These are phyloP conservation scores for Botrylloides violaceus DNA, from an alignment of 23 tunicate species.

Conservation along the genomic window DNA sequence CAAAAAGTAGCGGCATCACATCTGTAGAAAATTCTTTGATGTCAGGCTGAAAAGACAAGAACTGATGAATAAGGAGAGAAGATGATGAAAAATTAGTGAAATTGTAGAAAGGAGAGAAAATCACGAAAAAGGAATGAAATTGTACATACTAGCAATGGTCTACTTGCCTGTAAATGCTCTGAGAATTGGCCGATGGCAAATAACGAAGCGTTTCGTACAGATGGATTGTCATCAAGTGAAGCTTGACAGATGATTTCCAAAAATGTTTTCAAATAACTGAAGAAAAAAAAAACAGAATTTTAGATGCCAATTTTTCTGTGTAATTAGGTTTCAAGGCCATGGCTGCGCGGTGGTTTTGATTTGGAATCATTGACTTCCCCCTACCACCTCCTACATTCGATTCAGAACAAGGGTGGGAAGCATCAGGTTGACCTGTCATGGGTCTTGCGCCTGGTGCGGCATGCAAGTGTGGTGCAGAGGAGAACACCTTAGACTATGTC, in stretches of 20 bases:
- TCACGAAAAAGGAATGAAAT: too few relatives aligned
- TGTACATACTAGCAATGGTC: too few relatives aligned
- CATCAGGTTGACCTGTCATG: too few relatives aligned
- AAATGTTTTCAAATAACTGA: conserved; percentile 64
- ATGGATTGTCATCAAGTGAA: conserved; percentile 27
- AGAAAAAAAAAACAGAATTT: neutral
- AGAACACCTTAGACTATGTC: neutral
- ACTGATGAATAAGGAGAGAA: too few relatives aligned
- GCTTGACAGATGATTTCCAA: conserved; percentile 59
- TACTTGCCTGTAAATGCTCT: conserved; percentile 60
- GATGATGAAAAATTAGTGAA: neutral
- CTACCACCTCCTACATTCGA: too few relatives aligned
- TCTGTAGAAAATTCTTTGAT: conserved; percentile 41
- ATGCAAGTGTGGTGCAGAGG: too few relatives aligned
- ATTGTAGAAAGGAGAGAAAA: too few relatives aligned
- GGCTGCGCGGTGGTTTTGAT: too few relatives aligned
- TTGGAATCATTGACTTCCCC: too few relatives aligned
- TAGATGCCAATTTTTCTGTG: neutral
- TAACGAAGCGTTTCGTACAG: conserved; percentile 70
- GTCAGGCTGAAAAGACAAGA: conserved; percentile 47
- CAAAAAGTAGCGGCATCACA: conserved; percentile 80
- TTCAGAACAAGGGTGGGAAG: too few relatives aligned
- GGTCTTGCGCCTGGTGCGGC: too few relatives aligned
- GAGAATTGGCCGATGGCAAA: conserved; percentile 92
- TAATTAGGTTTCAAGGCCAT: neutral